Base-by-base conservation (phyloP, 1,140 invertebrate genomes). In the Ips nitidus region DNA sequence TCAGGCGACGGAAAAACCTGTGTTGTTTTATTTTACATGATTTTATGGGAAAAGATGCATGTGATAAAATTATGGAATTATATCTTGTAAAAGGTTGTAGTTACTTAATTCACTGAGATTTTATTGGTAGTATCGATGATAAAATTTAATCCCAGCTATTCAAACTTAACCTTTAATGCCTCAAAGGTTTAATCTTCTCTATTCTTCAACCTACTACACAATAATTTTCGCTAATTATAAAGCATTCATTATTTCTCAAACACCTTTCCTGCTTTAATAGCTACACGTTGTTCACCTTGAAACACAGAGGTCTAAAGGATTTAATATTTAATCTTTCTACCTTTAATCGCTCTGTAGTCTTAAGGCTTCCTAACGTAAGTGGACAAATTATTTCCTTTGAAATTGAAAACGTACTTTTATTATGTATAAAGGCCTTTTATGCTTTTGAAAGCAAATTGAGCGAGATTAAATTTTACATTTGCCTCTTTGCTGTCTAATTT, bases 241-340 rank as follows among this genome's bases (percentile, higher is more conserved):
- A 50, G 2, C 45, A 50, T 50, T 22, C 45, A 50, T 50, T 50
- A 50, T 50, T 50, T 1, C 45, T 50, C 22, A 22, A 2, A 50
- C 2, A 3, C 22, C 45, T 50, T 50, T 8, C 45, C 45, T 50
- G 45, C 22, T 50, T 6, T 50, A 50, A 50, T 3, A 22, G 2
- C 45, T 22, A 50, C 22, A 50, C 45, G 22, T 50, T 22, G 22
- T 22, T 3, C 22, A 50, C 45, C 45, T 50, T 50, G 45, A 50
- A 50, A 8, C 3, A 50, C 45, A 22, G 6, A 22, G 45, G 45
- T 8, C 22, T 50, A 50, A 50, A 3, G 45, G 45, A 50, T 50
- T 50, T 50, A 50, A 50, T 50, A 50, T 50, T 50, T 50, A 50
- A 50, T 50, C 45, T 8, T 22, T 50, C 45, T 50, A 50, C 22